phyloP scores from a whole-genome alignment of 2,113 vertebrate genomes.

The Grantiella picta region DNA sequence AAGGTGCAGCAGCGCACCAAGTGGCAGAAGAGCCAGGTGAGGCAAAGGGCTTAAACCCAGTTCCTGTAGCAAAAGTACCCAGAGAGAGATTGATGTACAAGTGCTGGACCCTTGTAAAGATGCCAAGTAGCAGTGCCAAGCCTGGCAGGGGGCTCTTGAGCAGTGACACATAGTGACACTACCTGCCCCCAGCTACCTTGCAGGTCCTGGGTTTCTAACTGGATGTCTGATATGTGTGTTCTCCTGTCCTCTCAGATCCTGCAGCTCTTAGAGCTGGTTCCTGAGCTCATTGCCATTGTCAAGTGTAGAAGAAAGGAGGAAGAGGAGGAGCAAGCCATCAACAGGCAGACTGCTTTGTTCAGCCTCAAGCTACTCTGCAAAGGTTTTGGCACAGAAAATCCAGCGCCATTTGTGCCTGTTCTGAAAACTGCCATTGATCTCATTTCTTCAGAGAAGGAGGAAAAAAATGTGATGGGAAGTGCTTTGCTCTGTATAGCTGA shows the following conservation, averaged over 20 bases:
- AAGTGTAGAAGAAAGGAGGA: conserved; percentile 63
- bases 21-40: conserved; percentile 84
- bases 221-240: neutral
- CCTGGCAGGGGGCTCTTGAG: neutral
- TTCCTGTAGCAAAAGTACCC: neutral
- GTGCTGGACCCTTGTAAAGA: neutral
- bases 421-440: conserved; percentile 76
- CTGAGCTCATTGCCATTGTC: conserved; percentile 80
- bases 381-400: conserved; percentile 80
- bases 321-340: conserved; percentile 85
- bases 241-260: conserved; percentile 70
- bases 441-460: conserved; percentile 75
- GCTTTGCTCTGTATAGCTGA: conserved; percentile 92
- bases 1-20: conserved; percentile 82
- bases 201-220: neutral
- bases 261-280: conserved; percentile 79
- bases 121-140: too few relatives aligned
- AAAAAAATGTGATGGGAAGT: conserved; percentile 88
- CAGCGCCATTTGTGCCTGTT: conserved; percentile 79
- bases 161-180: fast-evolving
- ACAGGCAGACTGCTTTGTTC: conserved; percentile 93
- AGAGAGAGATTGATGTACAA: neutral
- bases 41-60: neutral
- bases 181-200: neutral
- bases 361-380: conserved; percentile 93